Conservation (phyloP, 2,888 invertebrate genomes). For the Corbicula japonica region DNA sequence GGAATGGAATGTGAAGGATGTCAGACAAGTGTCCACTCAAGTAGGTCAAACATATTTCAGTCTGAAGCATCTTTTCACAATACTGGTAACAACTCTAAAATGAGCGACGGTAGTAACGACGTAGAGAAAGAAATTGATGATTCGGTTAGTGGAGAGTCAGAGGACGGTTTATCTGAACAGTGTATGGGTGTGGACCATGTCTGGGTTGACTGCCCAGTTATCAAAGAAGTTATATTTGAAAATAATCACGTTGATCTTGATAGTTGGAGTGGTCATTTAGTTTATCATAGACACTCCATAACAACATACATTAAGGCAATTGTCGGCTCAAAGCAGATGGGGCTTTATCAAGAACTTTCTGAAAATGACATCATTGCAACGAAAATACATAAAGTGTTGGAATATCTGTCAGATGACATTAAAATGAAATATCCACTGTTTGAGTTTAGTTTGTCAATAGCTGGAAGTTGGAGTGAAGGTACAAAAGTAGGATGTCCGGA, state of each 20-base stretch:
- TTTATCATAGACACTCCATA: neutral
- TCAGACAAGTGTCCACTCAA: too few relatives aligned
- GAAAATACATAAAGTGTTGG: neutral
- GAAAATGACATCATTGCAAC: neutral
- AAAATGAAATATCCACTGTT: conserved; percentile 12
- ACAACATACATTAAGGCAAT: neutral
- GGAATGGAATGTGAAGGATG: too few relatives aligned
- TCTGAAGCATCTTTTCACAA: too few relatives aligned
- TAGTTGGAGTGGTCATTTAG: neutral
- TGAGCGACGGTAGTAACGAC: too few relatives aligned
- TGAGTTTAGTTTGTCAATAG: conserved; percentile 9
- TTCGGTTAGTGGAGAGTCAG: too few relatives aligned
- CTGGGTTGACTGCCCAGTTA: neutral
- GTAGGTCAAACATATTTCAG: too few relatives aligned
- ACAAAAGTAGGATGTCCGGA: conserved; percentile 10
- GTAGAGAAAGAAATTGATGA: too few relatives aligned
- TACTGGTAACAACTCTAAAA: too few relatives aligned
- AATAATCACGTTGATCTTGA: neutral
- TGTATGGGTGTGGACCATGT: neutral
- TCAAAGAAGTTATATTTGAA: neutral
- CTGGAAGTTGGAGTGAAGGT: conserved; percentile 20
- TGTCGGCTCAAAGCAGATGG: neutral
- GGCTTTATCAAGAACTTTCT: neutral
- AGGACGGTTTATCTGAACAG: too few relatives aligned
- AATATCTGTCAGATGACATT: neutral